phyloP scores from a whole-genome alignment of 2,888 invertebrate genomes.

The Harmothoe impar region DNA sequence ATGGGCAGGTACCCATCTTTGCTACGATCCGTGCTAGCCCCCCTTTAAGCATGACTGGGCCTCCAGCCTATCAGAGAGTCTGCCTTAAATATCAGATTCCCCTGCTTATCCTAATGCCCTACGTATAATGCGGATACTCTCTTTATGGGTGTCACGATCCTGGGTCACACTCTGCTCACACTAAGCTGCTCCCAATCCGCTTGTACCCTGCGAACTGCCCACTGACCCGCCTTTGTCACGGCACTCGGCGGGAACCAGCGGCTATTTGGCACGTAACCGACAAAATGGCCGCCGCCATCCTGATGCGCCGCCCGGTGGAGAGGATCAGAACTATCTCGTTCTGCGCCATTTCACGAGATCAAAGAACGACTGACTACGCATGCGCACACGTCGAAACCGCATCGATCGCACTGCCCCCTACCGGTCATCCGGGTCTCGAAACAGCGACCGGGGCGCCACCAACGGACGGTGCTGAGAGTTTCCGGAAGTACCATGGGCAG shows the following conservation, averaged over 20 bases:
- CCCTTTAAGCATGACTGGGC: too few species aligned
- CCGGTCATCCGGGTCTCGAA: background rate
- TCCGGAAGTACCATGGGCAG: background rate
- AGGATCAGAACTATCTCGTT: background rate
- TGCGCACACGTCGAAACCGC: background rate
- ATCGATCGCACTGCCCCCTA: constrained; percentile 27
- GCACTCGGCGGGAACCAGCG: background rate
- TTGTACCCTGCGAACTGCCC: background rate
- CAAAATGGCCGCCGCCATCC: background rate
- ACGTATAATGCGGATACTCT: background rate
- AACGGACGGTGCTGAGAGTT: background rate
- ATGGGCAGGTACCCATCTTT: too few species aligned
- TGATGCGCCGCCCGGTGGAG: background rate
- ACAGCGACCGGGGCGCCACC: background rate
- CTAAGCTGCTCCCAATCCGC: background rate
- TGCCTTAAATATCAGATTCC: too few species aligned
- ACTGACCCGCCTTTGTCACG: constrained; percentile 47
- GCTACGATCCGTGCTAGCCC: too few species aligned
- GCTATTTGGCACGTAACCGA: background rate
- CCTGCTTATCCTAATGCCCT: too few species aligned
- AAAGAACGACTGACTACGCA: background rate
- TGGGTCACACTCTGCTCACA: background rate
- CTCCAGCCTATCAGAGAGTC: too few species aligned
- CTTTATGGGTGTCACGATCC: background rate
- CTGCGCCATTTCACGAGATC: constrained; percentile 50